Evolutionary conservation across 2,113 vertebrate genomes (phyloP).

Genomic region (Plectropomus leopardus): DNA sequence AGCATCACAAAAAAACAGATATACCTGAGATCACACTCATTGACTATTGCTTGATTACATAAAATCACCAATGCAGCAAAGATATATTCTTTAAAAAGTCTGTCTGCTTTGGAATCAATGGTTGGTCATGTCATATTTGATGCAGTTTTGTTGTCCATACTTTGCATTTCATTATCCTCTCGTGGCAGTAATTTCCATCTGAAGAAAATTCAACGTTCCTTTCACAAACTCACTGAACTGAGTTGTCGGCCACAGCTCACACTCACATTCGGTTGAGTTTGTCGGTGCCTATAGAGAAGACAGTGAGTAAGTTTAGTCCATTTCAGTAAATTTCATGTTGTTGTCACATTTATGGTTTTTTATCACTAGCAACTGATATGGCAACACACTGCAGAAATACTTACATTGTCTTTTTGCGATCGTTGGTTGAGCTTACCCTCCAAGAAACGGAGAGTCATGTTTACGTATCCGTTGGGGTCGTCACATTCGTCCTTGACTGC

Average conservation of each 20-base stretch:
- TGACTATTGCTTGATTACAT: not conserved
- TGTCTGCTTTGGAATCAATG: not conserved
- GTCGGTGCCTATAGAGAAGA: slow-evolving; percentile 12
- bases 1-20: slow-evolving; percentile 17
- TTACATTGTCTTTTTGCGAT: slow-evolving; percentile 19
- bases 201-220: fast-evolving
- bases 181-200: fast-evolving
- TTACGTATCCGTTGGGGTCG: fast-evolving
- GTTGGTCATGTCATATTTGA: not conserved
- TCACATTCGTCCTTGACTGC: fast-evolving
- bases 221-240: not conserved
- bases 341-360: not conserved
- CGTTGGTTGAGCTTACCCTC: too few species aligned
- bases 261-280: not conserved
- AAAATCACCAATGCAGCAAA: not conserved
- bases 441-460: fast-evolving
- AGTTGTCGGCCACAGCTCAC: not conserved
- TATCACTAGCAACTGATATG: not conserved
- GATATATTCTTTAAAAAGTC: not conserved
- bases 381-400: not conserved
- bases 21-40: not conserved
- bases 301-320: not conserved
- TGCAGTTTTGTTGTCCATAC: not conserved
- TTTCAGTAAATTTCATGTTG: not conserved
- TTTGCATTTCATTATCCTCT: not conserved